Evolutionary conservation across 2,113 vertebrate genomes (phyloP), one percentile per base, ranked within the genome.

Genomic region (Turdus rufiventris): DNA sequence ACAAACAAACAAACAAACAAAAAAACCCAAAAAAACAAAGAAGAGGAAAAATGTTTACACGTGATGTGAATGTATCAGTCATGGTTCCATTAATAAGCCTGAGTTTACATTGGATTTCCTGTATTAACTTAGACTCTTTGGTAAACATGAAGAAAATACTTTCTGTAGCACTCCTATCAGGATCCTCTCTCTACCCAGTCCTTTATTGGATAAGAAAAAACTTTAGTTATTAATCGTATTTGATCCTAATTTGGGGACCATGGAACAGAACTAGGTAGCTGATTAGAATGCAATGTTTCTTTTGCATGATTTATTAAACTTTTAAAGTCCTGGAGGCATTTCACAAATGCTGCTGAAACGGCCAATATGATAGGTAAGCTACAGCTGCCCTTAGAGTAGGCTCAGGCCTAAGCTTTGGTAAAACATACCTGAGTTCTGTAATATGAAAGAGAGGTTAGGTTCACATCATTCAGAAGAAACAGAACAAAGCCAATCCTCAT

Each of bases 401-500:
- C 4, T 83, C 47, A 77, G 34, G 4, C 6, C 53, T 62, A 28
- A 9, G 20, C 8, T 86, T 8, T 51, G 67, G 33, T 51, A 53
- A 80, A 66, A 74, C 45, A 4, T 24, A 17, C 54, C 36, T 50
- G 16, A 58, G 6, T 73, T 57, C 10, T 48, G 17, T 36, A 51
- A 51, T 9, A n/a, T 14, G 19, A 54, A 70, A 66, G 14, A 74
- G 25, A 67, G 8, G 7, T 53, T 45, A n/a, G 6, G 4, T 53
- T 77, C 0, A 0, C 24, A 51, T 56, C 57, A 33, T 68, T 88
- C 34, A 29, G 45, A 68, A 60, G n/a, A 65, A 94, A 82, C 6
- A 68, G 36, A 60, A 53, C 34, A 71, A 81, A 34, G 10, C 9
- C 18, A 18, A 12, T 53, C 11, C 6, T 47, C 0, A 0, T 28